phyloP scores from a whole-genome alignment of 2,113 vertebrate genomes.

The Genyomyrus donnyi region DNA sequence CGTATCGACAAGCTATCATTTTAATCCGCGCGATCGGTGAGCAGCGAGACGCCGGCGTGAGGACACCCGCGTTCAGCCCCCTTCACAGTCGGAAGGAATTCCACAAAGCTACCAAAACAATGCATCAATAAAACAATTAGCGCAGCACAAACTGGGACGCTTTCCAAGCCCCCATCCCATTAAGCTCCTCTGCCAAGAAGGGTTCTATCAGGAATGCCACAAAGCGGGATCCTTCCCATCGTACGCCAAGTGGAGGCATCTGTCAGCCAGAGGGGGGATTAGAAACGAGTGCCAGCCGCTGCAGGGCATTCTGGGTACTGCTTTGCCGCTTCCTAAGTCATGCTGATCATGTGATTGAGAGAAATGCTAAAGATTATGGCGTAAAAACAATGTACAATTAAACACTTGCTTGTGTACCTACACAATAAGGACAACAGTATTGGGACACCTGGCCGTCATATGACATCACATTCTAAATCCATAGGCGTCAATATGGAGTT shows the following conservation, averaged over 20 bases:
- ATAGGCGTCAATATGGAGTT: neutral
- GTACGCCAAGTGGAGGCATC: slow-evolving; percentile 61
- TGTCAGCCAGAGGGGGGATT: slow-evolving; percentile 57
- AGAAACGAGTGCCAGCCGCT: slow-evolving; percentile 59
- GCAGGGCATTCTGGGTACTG: slow-evolving; percentile 39
- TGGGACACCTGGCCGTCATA: neutral
- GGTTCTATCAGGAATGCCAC: slow-evolving; percentile 69
- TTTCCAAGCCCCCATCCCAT: slow-evolving; percentile 58
- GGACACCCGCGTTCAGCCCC: slow-evolving; percentile 65
- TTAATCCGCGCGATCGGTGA: slow-evolving; percentile 61
- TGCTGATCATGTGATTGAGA: slow-evolving; percentile 71
- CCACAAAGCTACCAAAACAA: slow-evolving; percentile 68
- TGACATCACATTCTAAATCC: neutral
- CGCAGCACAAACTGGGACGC: slow-evolving; percentile 68
- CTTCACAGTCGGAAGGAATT: slow-evolving; percentile 53
- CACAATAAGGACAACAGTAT: neutral
- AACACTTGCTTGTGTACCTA: neutral
- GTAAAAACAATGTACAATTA: neutral
- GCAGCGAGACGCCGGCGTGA: slow-evolving; percentile 52
- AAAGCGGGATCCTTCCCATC: slow-evolving; percentile 57
- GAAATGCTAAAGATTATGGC: slow-evolving; percentile 40
- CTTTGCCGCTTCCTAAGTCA: slow-evolving; percentile 44
- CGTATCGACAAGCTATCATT: slow-evolving; percentile 58
- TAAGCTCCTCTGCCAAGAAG: slow-evolving; percentile 68
- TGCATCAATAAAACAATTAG: slow-evolving; percentile 77